A percentile compares a stretch with the other conserved stretches of the same genome.
These are phyloP conservation scores for Cacoxenus indagator DNA, from an alignment of 2,888 invertebrate species.

Conservation along the genomic window DNA sequence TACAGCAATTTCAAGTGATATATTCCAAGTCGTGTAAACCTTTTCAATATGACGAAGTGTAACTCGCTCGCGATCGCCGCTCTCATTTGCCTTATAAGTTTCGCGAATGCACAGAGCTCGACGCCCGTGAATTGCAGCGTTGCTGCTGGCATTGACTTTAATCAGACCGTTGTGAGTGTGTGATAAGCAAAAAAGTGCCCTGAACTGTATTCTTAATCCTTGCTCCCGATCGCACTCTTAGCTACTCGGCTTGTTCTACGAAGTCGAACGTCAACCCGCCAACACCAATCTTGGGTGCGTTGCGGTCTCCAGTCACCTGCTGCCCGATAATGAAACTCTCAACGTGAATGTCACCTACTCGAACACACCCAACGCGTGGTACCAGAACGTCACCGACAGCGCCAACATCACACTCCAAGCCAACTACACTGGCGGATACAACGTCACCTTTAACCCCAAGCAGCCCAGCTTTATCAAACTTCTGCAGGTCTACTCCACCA, in stretches of 20 bases:
- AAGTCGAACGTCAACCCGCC: conserved; percentile 50
- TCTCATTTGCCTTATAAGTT: background rate
- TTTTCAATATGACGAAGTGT: background rate
- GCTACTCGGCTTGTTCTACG: conserved; percentile 56
- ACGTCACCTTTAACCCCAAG: conserved; percentile 30
- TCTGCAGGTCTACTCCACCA: conserved; percentile 16
- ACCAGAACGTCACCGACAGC: conserved; percentile 23
- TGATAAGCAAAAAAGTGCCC: background rate
- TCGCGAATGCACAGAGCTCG: background rate
- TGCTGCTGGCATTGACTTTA: conserved; percentile 1
- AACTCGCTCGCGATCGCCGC: background rate
- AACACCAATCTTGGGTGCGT: conserved; percentile 39
- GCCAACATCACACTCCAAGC: conserved; percentile 28
- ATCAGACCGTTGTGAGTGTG: conserved; percentile 23
- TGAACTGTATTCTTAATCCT: background rate
- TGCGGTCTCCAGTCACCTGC: conserved; percentile 8
- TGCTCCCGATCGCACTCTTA: conserved; percentile 22
- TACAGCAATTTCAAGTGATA: background rate
- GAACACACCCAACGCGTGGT: background rate
- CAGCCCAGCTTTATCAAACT: conserved; percentile 34
- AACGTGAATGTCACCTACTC: conserved; percentile 37
- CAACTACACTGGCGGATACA: conserved; percentile 33
- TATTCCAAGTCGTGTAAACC: background rate
- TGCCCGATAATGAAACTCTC: conserved; percentile 30
- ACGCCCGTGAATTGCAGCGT: background rate